Conservation (phyloP, 2,888 invertebrate genomes). For the Phyllotreta striolata region DNA sequence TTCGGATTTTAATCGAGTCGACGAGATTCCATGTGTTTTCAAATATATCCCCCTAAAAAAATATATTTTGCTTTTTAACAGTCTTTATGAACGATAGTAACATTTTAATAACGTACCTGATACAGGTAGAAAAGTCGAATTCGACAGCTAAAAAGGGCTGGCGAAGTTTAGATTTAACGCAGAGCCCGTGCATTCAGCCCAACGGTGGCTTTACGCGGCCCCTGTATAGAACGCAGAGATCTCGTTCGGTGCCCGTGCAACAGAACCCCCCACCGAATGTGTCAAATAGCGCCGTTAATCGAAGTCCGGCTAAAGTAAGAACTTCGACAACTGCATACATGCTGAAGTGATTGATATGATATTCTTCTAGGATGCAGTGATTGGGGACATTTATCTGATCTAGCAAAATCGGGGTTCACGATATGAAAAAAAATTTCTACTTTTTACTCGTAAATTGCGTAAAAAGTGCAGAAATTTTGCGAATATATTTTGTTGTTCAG, state of each 20-base stretch:
- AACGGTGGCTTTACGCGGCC: conserved; percentile 61
- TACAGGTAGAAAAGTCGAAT: conserved; percentile 56
- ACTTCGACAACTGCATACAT: conserved; percentile 23
- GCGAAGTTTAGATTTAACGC: conserved; percentile 64
- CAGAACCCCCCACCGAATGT: conserved; percentile 52
- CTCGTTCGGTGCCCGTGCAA: conserved; percentile 69
- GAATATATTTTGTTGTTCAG: background rate
- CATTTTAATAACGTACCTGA: conserved; percentile 45
- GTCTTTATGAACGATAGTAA: conserved; percentile 23
- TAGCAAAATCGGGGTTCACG: no score
- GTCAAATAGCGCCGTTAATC: conserved; percentile 50
- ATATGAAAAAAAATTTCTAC: no score
- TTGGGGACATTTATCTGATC: no score
- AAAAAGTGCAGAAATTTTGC: no score
- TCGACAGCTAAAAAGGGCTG: conserved; percentile 61
- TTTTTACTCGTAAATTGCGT: no score
- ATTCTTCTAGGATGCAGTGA: conserved; percentile 15
- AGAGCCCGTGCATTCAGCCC: conserved; percentile 55
- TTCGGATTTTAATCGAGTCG: background rate
- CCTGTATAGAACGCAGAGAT: conserved; percentile 69
- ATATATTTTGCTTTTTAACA: conserved; percentile 6
- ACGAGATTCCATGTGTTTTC: conserved; percentile 14
- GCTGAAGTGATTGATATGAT: conserved; percentile 36
- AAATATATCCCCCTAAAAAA: conserved; percentile 12
- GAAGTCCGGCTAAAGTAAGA: conserved; percentile 59